These are phyloP conservation scores for Eulimnadia texana DNA, from an alignment of 1,140 invertebrate species.

Conservation along the genomic window DNA sequence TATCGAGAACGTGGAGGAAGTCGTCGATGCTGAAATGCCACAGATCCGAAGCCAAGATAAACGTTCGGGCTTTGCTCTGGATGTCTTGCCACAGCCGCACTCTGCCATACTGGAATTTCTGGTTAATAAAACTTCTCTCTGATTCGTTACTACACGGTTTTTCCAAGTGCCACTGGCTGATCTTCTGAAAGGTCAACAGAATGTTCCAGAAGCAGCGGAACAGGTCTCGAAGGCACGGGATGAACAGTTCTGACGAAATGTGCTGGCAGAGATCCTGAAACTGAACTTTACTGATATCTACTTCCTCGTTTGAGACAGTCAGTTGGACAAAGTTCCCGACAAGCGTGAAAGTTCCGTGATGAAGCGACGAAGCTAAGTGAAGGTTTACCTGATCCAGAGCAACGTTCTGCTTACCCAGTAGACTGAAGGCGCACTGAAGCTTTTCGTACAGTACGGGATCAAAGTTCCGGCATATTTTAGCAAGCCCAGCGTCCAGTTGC, in stretches of 20 bases:
- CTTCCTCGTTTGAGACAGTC: conserved; percentile 17
- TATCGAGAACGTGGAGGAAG: conserved; percentile 75
- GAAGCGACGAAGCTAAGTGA: conserved; percentile 87
- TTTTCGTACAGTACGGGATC: conserved; percentile 55
- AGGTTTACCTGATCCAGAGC: conserved; percentile 90
- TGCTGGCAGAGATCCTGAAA: conserved; percentile 63
- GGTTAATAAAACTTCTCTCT: conserved; percentile 50
- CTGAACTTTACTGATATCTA: conserved; percentile 48
- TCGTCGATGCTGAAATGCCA: conserved; percentile 82
- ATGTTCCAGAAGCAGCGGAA: conserved; percentile 72
- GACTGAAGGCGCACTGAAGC: conserved; percentile 66
- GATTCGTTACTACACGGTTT: conserved; percentile 31
- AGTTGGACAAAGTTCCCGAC: conserved; percentile 55
- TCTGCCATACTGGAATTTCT: conserved; percentile 77
- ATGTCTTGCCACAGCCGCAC: conserved; percentile 85
- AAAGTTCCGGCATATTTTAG: conserved; percentile 58
- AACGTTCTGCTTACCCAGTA: conserved; percentile 71
- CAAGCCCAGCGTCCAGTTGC: conserved; percentile 71
- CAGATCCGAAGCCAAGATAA: conserved; percentile 59
- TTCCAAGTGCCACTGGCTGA: conserved; percentile 56
- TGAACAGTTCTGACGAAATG: conserved; percentile 57
- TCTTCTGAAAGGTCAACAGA: conserved; percentile 61
- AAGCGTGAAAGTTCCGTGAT: conserved; percentile 67
- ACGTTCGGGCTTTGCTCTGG: conserved; percentile 72
- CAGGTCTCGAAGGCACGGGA: conserved; percentile 61